Evolutionary conservation across 1,140 invertebrate genomes (phyloP), one percentile per base, ranked within the genome.

Genomic region (Aethina tumida): DNA sequence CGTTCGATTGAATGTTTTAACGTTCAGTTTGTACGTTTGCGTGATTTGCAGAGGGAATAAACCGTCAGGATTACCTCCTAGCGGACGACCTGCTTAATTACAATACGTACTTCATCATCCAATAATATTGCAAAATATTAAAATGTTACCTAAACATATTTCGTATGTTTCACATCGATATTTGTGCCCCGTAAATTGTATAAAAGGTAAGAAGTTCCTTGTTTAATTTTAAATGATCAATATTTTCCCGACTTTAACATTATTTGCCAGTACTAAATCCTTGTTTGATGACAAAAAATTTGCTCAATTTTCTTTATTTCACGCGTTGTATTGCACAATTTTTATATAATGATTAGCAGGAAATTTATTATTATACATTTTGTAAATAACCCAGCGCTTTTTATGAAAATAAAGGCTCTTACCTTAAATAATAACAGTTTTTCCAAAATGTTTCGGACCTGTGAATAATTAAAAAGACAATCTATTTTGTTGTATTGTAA

Each of bases 401-500:
- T 27, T 12, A 3, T 3, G 3, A 27, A 27, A 4, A 4, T 4
- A n/a, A n/a, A 29, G 14, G 10, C 7, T 8, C n/a, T 36, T 5
- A 12, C 32, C 28, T 30, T 31, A 38, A 24, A 20, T 28, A 19
- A 17, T 4, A 8, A 19, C 15, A 17, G 17, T 24, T 25, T 36
- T 36, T 5, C n/a, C 14, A 25, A 3, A 24, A 19, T 29, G 28
- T 28, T 34, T 37, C 18, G 28, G 21, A 32, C 26, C 16, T 38
- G 25, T 30, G 40, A 41, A 41, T 12, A 31, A 33, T 12, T 21
- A 33, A 36, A 38, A 47, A 48, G 45, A 48, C 45, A 48, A 48
- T 48, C 45, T 43, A 48, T 48, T 48, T 43, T 48, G 45, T 48
- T 48, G 45, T 48, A 48, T 34, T 16, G 26, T 38, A 29, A 40